A percentile compares a stretch with the other conserved stretches of the same genome.
Evolutionary conservation across 2,888 invertebrate genomes (phyloP).

Genomic region (Apoda limacodes): DNA sequence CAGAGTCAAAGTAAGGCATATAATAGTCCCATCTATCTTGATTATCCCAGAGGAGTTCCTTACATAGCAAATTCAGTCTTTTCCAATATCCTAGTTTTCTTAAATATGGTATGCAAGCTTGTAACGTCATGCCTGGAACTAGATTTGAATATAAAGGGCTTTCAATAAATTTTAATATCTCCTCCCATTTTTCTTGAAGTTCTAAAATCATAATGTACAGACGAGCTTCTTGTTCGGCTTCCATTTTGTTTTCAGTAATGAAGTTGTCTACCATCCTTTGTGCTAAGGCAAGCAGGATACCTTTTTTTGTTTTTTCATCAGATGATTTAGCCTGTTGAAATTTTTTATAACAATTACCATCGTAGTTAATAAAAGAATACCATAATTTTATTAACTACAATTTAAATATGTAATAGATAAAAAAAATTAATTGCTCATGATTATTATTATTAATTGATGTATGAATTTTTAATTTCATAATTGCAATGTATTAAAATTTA

Average conservation of each 20-base stretch:
- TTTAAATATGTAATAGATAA: slow-evolving; percentile 1
- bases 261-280: slow-evolving; percentile 95
- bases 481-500: too few relatives aligned
- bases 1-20: slow-evolving; percentile 77
- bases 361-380: not conserved
- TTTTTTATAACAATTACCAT: not conserved
- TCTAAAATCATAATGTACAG: slow-evolving; percentile 88
- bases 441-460: too few relatives aligned
- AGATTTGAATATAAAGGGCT: slow-evolving; percentile 78
- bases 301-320: slow-evolving; percentile 68
- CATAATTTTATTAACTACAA: slow-evolving; percentile 5
- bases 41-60: slow-evolving; percentile 78
- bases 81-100: slow-evolving; percentile 80
- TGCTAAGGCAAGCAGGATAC: slow-evolving; percentile 86
- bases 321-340: slow-evolving; percentile 46
- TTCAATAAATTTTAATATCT: slow-evolving; percentile 84
- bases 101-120: slow-evolving; percentile 79
- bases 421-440: too few relatives aligned
- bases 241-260: slow-evolving; percentile 86
- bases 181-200: slow-evolving; percentile 82
- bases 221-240: slow-evolving; percentile 94
- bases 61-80: slow-evolving; percentile 79
- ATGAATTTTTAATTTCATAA: not conserved
- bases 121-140: slow-evolving; percentile 75
- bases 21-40: slow-evolving; percentile 82